These are phyloP conservation scores for Elegia similella DNA, from an alignment of 2,888 invertebrate genomes.

Conservation along the genomic window DNA sequence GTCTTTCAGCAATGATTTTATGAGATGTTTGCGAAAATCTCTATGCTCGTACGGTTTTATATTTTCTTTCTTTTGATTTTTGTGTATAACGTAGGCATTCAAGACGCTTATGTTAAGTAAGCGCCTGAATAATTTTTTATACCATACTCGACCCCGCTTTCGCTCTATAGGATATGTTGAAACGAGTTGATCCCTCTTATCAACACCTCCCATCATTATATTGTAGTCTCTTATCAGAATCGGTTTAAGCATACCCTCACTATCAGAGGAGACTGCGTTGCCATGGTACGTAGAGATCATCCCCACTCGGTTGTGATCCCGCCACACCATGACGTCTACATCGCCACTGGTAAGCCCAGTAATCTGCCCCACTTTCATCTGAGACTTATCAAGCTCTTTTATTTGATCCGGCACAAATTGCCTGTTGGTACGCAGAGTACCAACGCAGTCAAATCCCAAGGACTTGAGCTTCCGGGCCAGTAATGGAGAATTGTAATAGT, in stretches of 20 bases:
- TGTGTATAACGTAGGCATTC: slow-evolving; percentile 6
- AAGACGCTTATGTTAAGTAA: background rate
- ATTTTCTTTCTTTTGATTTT: background rate
- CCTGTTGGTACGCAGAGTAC: background rate
- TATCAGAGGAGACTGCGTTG: background rate
- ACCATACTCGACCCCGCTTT: background rate
- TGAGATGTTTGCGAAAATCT: too few relatives aligned
- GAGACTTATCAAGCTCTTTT: background rate
- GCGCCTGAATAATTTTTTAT: background rate
- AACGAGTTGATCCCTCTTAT: background rate
- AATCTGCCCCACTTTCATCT: background rate
- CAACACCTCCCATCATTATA: too few relatives aligned
- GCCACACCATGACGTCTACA: background rate
- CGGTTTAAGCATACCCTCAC: background rate
- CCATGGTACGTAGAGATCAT: background rate
- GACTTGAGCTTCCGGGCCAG: background rate
- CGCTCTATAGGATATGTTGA: background rate
- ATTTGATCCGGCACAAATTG: background rate
- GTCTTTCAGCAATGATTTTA: too few relatives aligned
- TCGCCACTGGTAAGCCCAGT: background rate
- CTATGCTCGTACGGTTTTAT: too few relatives aligned
- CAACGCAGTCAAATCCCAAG: background rate
- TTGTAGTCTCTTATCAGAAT: too few relatives aligned
- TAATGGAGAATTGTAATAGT: background rate
- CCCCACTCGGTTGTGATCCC: background rate